Evolutionary conservation across 1,140 invertebrate genomes (phyloP).

Genomic region (Octopus bimaculoides): DNA sequence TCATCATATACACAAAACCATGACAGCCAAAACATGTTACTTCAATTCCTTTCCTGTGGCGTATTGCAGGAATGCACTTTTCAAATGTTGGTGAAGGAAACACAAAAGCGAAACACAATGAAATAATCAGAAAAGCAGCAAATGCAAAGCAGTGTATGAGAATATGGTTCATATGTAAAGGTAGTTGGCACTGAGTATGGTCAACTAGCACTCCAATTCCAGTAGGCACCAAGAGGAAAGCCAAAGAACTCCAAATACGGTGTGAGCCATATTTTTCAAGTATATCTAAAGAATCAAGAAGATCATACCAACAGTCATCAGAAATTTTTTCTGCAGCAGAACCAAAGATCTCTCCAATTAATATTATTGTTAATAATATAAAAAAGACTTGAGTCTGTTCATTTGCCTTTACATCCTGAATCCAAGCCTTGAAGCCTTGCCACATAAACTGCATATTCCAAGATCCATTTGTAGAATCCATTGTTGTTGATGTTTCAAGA

Average conservation of each 20-base stretch:
- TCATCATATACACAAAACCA: slow-evolving; percentile 41
- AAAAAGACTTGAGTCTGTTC: slow-evolving; percentile 29
- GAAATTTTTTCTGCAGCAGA: slow-evolving; percentile 50
- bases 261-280: slow-evolving; percentile 54
- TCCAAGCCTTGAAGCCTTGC: not conserved
- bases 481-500: not conserved
- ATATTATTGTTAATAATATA: slow-evolving; percentile 37
- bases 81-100: slow-evolving; percentile 43
- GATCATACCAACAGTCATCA: slow-evolving; percentile 55
- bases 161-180: slow-evolving; percentile 42
- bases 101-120: slow-evolving; percentile 42
- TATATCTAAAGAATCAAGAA: slow-evolving; percentile 50
- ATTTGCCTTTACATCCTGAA: not conserved
- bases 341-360: slow-evolving; percentile 46
- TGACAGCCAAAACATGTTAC: slow-evolving; percentile 42
- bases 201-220: slow-evolving; percentile 42
- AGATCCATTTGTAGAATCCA: not conserved
- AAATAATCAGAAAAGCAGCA: slow-evolving; percentile 38
- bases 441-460: not conserved
- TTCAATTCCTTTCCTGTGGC: slow-evolving; percentile 35
- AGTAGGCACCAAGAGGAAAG: slow-evolving; percentile 43
- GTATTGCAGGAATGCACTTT: slow-evolving; percentile 23
- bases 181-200: slow-evolving; percentile 45
- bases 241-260: slow-evolving; percentile 44
- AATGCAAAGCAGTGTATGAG: slow-evolving; percentile 52